phyloP scores from a whole-genome alignment of 2,113 vertebrate species.

The Nyctibius bracteatus region DNA sequence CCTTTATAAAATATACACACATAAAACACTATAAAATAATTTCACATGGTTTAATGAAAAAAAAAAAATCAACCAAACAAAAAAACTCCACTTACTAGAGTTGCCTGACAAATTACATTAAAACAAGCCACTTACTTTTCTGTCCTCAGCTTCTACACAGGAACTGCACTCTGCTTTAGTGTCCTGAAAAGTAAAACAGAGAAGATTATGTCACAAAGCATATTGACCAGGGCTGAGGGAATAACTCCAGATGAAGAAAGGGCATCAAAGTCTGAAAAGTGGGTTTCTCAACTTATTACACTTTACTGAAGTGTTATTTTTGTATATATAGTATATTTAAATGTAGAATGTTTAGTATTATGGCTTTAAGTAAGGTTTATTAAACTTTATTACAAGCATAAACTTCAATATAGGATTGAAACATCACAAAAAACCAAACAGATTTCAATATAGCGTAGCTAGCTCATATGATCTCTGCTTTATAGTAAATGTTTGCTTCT shows the following conservation, averaged over 20 bases:
- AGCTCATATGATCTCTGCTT: background rate
- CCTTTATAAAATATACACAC: background rate
- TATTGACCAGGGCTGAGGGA: background rate
- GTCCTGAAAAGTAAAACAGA: slow-evolving; percentile 65
- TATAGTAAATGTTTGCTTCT: background rate
- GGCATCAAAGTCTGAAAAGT: background rate
- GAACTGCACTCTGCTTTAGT: slow-evolving; percentile 75
- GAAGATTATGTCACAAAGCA: background rate
- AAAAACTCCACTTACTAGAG: background rate
- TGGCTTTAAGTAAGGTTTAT: background rate
- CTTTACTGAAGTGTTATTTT: background rate
- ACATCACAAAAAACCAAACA: background rate
- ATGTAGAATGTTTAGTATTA: background rate
- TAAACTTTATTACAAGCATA: background rate
- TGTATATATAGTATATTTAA: background rate
- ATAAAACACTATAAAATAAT: background rate
- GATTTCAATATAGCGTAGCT: background rate
- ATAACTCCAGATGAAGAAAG: background rate
- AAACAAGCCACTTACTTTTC: slow-evolving; percentile 73
- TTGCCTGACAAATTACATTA: background rate
- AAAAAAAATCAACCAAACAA: background rate
- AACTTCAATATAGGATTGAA: background rate
- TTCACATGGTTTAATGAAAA: background rate
- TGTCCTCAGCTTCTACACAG: slow-evolving; percentile 77
- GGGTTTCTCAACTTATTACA: background rate